Conservation (phyloP, 1,140 invertebrate species). For the Drosophila arawakana region DNA sequence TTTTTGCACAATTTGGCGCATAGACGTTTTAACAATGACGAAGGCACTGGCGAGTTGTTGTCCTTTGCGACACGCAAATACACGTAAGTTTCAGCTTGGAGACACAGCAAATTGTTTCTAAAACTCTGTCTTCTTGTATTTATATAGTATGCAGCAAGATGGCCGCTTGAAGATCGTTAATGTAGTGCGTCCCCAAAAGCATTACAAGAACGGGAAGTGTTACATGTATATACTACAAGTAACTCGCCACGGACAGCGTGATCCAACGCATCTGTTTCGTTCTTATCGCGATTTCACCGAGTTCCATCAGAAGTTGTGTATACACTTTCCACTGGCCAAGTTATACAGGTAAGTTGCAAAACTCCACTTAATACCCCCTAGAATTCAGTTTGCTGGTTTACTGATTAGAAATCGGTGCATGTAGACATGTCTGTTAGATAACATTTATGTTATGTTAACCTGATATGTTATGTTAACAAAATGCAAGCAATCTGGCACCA, state of each 20-base stretch:
- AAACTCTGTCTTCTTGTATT: conserved; percentile 8
- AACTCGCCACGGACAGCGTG: conserved; percentile 92
- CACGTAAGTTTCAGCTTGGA: conserved; percentile 88
- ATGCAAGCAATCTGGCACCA: too few species aligned
- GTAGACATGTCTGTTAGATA: too few species aligned
- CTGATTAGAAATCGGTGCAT: too few species aligned
- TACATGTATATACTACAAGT: conserved; percentile 98
- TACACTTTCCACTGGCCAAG: conserved; percentile 95
- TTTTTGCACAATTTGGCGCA: conserved; percentile 99
- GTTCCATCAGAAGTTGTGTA: conserved; percentile 96
- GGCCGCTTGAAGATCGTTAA: conserved; percentile 94
- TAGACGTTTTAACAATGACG: conserved; percentile 94
- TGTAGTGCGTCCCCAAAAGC: conserved; percentile 96
- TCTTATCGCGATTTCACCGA: conserved; percentile 98
- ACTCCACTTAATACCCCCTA: not conserved
- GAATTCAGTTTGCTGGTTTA: too few species aligned
- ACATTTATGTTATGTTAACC: too few species aligned
- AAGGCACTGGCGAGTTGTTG: conserved; percentile 92
- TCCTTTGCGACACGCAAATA: conserved; percentile 98
- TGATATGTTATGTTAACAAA: too few species aligned
- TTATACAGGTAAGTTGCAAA: conserved; percentile 89
- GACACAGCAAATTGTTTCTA: not conserved
- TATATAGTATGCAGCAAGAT: conserved; percentile 93
- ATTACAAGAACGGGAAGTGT: conserved; percentile 98
- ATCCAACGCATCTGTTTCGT: conserved; percentile 94